These are phyloP conservation scores for Brachypodius melanocephalos DNA, from an alignment of 2,113 vertebrate genomes.

Conservation along the genomic window DNA sequence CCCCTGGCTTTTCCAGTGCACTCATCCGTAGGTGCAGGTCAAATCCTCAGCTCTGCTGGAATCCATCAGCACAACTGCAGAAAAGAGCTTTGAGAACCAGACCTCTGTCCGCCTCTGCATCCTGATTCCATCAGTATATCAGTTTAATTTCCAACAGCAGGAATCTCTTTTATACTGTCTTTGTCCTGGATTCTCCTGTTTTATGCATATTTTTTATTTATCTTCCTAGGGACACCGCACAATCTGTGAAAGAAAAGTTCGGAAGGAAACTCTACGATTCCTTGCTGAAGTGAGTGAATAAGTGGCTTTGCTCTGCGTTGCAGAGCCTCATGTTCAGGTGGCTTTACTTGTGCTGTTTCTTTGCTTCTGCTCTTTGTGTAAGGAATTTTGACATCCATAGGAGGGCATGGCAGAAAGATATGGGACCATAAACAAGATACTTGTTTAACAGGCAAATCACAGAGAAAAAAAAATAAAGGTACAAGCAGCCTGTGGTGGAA, in stretches of 20 bases:
- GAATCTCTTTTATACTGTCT: not conserved
- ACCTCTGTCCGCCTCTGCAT: not conserved
- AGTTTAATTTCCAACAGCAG: not conserved
- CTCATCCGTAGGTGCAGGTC: not conserved
- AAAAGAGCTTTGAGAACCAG: not conserved
- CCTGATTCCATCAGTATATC: not conserved
- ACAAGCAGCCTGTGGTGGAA: not conserved
- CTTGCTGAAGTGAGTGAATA: constrained; percentile 82
- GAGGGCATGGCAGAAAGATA: not conserved
- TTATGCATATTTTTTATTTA: not conserved
- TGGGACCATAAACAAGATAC: not conserved
- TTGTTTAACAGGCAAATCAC: not conserved
- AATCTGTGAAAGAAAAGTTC: constrained; percentile 95
- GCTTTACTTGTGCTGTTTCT: not conserved
- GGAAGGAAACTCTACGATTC: constrained; percentile 93
- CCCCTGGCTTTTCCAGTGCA: not conserved
- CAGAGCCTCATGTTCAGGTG: not conserved
- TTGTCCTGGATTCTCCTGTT: not conserved
- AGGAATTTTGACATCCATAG: not conserved
- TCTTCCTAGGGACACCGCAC: constrained; percentile 88
- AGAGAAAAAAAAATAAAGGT: not conserved
- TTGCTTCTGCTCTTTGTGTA: not conserved
- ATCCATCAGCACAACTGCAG: not conserved
- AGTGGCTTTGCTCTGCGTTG: not conserved
- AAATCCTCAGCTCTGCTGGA: not conserved